Base-by-base conservation (phyloP, 2,888 invertebrate species). In the Diarsia dahlii region DNA sequence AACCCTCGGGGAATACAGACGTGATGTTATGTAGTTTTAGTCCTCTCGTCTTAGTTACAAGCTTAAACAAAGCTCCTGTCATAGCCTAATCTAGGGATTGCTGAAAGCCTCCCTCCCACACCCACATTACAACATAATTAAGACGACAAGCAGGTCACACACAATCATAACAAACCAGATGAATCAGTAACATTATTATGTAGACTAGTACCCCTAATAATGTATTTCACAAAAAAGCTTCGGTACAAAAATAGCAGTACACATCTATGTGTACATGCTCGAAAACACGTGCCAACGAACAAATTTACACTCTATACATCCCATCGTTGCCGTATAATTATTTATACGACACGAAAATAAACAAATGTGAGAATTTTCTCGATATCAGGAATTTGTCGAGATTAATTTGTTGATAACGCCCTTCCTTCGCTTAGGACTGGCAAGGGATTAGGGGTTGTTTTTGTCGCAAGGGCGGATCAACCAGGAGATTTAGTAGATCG, bases 201-300 rank as follows among this genome's bases (percentile, higher is more conserved):
- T 56, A 65, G n/a, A n/a, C n/a, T n/a, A n/a, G 67, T 75, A 68
- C 71, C 82, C 72, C 80, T 81, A 87, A 85, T 87, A 88, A 89
- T 86, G 90, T 91, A 89, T 90, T 90, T 86, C 85, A 89, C 87
- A 93, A 92, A 91, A 93, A 92, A 92, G 90, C 91, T 91, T 75
- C 65, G 79, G 52, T 87, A 81, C 90, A 92, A 89, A 93, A 93
- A 94, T 94, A 95, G 91, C 90, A 54, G 78, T 86, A 90, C 90
- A 88, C 90, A 82, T 88, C 86, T 90, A 86, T 86, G 86, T 88
- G 86, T 88, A 88, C 84, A 88, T 87, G 88, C 86, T 88, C 88
- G 82, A 88, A 85, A 83, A 90, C 90, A 90, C 89, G 91, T 89
- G 91, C 90, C 90, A 91, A 88, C 81, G 87, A 91, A 90, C 88